These are phyloP conservation scores for Magallana nippona DNA, from an alignment of 2,888 invertebrate genomes.

Conservation along the genomic window DNA sequence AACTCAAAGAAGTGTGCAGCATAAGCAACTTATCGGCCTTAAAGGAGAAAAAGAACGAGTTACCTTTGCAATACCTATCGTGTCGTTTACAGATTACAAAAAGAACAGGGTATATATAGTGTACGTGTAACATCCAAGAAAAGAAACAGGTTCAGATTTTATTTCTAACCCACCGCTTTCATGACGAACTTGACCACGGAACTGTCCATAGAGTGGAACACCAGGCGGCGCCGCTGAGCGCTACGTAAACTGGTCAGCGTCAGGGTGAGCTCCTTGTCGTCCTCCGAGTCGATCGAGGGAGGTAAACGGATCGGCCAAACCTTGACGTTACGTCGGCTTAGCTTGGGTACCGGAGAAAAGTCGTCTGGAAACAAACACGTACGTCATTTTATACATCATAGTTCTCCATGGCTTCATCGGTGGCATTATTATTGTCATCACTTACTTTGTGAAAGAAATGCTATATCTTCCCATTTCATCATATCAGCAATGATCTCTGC, in stretches of 20 bases:
- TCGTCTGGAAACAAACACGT: constrained; percentile 64
- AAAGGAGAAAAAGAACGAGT: constrained; percentile 44
- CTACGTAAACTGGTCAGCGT: constrained; percentile 69
- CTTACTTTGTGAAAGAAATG: constrained; percentile 73
- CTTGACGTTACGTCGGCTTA: constrained; percentile 62
- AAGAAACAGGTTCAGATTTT: no score
- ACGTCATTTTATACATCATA: background rate
- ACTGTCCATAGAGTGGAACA: constrained; percentile 71
- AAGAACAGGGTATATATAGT: no score
- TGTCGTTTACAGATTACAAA: no score
- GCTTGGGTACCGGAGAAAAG: constrained; percentile 69
- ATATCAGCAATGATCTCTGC: constrained; percentile 60
- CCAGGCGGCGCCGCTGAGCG: constrained; percentile 68
- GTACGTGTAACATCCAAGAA: no score
- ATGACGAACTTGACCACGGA: constrained; percentile 69
- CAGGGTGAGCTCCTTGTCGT: constrained; percentile 64
- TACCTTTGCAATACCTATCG: background rate
- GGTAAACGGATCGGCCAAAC: constrained; percentile 73
- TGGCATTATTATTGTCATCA: background rate
- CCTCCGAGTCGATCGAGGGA: constrained; percentile 55
- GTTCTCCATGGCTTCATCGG: no score
- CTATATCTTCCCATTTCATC: constrained; percentile 69
- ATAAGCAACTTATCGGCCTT: constrained; percentile 72
- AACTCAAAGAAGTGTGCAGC: constrained; percentile 69
- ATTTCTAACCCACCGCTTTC: constrained; percentile 62